Evolutionary conservation across 2,888 invertebrate species (phyloP).

Genomic region (Corythucha ciliata): DNA sequence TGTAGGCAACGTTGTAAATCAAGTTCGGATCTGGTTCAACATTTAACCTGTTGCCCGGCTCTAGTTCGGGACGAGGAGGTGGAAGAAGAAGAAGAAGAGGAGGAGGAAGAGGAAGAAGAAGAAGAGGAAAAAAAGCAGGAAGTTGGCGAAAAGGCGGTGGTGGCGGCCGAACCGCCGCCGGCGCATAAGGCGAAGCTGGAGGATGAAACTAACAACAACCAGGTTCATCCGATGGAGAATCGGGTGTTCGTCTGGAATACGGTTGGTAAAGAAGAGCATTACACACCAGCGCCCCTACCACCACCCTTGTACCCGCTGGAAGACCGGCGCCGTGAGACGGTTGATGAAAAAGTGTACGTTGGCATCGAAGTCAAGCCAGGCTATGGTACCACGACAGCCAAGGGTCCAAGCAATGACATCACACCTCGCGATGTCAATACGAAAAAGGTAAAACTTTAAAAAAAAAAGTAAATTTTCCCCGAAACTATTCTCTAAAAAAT

Average conservation of each 20-base stretch:
- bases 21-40: constrained; percentile 64
- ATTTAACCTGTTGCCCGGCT: constrained; percentile 53
- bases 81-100: constrained; percentile 33
- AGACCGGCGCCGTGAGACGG: too few relatives aligned
- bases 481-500: neutral
- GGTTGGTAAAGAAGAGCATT: neutral
- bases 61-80: constrained; percentile 20
- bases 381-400: constrained; percentile 22
- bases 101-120: constrained; percentile 34
- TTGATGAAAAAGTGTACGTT: constrained; percentile 19
- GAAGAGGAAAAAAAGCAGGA: constrained; percentile 41
- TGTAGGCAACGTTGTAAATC: constrained; percentile 81
- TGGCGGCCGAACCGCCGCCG: neutral
- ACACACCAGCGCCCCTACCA: constrained; percentile 3
- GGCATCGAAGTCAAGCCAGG: constrained; percentile 26
- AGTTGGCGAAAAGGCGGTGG: constrained; percentile 7
- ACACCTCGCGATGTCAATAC: constrained; percentile 22
- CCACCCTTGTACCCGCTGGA: too few relatives aligned
- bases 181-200: constrained; percentile 32
- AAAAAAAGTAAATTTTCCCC: neutral
- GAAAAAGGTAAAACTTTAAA: constrained; percentile 19
- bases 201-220: neutral
- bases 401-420: constrained; percentile 16
- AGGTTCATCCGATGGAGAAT: constrained; percentile 67
- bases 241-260: constrained; percentile 75